Evolutionary conservation across 2,113 vertebrate genomes (phyloP).

Genomic region (Emberiza fucata): DNA sequence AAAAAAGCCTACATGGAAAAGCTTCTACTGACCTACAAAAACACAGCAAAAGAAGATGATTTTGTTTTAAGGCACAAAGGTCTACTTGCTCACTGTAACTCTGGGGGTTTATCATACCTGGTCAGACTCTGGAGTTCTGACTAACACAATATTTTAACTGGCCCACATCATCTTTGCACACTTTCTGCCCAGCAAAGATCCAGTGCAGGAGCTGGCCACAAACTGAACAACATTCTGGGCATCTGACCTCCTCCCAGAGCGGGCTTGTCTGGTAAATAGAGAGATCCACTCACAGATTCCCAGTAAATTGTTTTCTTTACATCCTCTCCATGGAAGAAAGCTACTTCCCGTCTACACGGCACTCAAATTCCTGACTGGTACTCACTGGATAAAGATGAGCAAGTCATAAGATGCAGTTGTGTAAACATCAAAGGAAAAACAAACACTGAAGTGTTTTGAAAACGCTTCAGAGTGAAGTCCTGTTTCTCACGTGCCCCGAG

Average conservation of each 20-base stretch:
- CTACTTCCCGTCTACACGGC: not conserved
- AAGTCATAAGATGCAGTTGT: conserved; percentile 23
- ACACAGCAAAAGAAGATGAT: fast-evolving
- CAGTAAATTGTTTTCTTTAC: not conserved
- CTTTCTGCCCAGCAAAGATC: not conserved
- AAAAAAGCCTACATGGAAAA: not conserved
- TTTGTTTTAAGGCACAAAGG: not conserved
- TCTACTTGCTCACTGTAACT: not conserved
- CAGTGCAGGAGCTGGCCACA: not conserved
- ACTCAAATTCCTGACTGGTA: not conserved
- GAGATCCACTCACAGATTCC: not conserved
- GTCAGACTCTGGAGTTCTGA: not conserved
- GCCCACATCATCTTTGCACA: not conserved
- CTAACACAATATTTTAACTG: fast-evolving
- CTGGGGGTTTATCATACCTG: not conserved
- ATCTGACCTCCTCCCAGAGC: not conserved
- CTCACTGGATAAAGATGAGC: not conserved
- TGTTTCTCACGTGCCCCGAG: not conserved
- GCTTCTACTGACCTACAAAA: not conserved
- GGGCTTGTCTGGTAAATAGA: not conserved
- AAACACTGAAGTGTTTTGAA: conserved; percentile 24
- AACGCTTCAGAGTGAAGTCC: not conserved
- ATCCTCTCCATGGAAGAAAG: not conserved
- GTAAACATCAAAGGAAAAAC: conserved; percentile 46
- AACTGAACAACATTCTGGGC: fast-evolving